These are phyloP conservation scores for Thunnus albacares DNA, from an alignment of 2,797 vertebrate species.

Conservation along the genomic window DNA sequence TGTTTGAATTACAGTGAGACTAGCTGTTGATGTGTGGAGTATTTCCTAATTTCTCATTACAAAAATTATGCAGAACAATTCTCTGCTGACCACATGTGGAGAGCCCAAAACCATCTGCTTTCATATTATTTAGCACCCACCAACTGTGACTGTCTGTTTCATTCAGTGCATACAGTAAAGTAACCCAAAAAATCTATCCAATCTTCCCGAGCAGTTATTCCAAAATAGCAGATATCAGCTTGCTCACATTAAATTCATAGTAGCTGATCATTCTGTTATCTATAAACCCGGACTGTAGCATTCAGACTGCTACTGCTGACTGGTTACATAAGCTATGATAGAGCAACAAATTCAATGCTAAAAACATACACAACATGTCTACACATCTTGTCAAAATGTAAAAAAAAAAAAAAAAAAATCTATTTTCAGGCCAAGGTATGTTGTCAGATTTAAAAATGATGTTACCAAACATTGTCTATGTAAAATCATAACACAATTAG, in stretches of 20 bases:
- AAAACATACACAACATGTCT: neutral
- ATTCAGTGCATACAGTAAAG: neutral
- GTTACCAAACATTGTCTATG: neutral
- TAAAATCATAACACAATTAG: constrained; percentile 16
- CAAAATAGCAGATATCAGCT: neutral
- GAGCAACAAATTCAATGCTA: neutral
- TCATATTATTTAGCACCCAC: constrained; percentile 3
- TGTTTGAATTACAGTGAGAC: constrained; percentile 19
- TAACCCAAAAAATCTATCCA: neutral
- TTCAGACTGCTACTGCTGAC: neutral
- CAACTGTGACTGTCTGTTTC: constrained; percentile 8
- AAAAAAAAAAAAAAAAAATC: neutral
- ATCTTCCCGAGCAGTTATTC: neutral
- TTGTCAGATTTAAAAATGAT: constrained; percentile 7
- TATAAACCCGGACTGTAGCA: constrained; percentile 3
- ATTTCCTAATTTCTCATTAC: constrained; percentile 6
- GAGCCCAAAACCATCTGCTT: constrained; percentile 1
- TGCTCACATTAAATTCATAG: neutral
- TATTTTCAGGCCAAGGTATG: neutral
- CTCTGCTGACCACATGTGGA: constrained; percentile 16
- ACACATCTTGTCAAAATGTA: constrained; percentile 11
- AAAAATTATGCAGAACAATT: constrained; percentile 1
- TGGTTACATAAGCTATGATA: neutral
- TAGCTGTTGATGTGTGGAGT: neutral
- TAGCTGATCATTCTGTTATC: constrained; percentile 6